Percentiles rank a stretch among this genome's conserved stretches.
Conservation (phyloP, 1,140 invertebrate species). For the Plutomurus gul region DNA sequence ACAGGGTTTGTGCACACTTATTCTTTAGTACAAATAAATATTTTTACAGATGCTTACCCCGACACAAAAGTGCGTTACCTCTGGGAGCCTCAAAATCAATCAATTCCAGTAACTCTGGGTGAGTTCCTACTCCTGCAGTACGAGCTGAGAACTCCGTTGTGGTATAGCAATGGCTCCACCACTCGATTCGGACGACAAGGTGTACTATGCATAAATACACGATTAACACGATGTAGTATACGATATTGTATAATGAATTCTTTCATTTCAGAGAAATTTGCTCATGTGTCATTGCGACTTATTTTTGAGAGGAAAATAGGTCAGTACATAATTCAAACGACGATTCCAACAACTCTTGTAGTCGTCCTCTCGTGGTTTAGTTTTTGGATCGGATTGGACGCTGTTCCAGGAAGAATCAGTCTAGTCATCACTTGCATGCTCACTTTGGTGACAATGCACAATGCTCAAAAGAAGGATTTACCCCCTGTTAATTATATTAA, state of each 20-base stretch:
- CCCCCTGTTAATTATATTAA: conserved; percentile 42
- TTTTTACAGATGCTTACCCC: background rate
- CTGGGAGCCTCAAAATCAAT: background rate
- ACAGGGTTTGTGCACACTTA: no score
- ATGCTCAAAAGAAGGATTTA: conserved; percentile 5
- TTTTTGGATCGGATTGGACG: conserved; percentile 82
- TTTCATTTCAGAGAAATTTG: conserved; percentile 67
- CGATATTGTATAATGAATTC: background rate
- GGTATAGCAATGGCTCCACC: no score
- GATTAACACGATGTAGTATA: background rate
- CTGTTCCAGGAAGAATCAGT: conserved; percentile 65
- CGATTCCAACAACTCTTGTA: conserved; percentile 80
- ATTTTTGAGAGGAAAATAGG: conserved; percentile 82
- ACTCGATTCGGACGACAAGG: background rate
- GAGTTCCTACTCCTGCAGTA: background rate
- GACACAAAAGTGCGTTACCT: background rate
- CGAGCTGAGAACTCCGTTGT: background rate
- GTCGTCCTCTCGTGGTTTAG: conserved; percentile 88
- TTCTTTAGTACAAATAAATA: no score
- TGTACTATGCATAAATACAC: no score
- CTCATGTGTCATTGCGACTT: conserved; percentile 74
- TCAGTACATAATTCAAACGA: conserved; percentile 84
- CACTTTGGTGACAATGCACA: conserved; percentile 37
- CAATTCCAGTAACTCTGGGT: background rate
- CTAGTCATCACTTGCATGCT: conserved; percentile 39